Evolutionary conservation across 92 coral and sea anemone genomes (phyloP).

Genomic region (Epizoanthus rinbou): DNA sequence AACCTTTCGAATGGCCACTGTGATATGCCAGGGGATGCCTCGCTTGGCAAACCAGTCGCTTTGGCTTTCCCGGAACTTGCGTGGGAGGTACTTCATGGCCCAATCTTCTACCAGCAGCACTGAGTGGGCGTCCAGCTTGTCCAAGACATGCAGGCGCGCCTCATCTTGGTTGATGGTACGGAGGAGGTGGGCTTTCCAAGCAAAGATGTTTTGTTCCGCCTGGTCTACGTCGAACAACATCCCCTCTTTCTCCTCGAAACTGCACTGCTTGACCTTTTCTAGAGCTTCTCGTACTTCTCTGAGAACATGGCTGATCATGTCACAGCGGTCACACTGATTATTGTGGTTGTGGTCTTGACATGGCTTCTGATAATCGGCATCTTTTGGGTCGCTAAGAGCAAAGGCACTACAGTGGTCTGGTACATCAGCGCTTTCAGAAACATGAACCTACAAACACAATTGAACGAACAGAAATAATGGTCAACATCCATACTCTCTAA

Average conservation of each 20-base stretch:
- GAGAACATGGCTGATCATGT: not conserved
- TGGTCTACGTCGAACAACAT: not conserved
- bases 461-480: too few relatives aligned
- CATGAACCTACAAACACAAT: slow-evolving; percentile 6
- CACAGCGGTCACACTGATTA: slow-evolving; percentile 22
- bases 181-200: slow-evolving; percentile 38
- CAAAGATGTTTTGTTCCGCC: slow-evolving; percentile 13
- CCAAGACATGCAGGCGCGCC: not conserved
- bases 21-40: slow-evolving; percentile 41
- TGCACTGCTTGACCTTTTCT: not conserved
- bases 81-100: too few relatives aligned
- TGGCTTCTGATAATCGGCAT: not conserved
- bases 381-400: slow-evolving; percentile 11
- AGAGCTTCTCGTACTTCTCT: not conserved
- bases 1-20: slow-evolving; percentile 22
- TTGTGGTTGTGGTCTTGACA: slow-evolving; percentile 9
- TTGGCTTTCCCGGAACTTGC: slow-evolving; percentile 17
- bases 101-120: not conserved
- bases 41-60: slow-evolving; percentile 9
- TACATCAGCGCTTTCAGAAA: slow-evolving; percentile 3
- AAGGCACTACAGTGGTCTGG: slow-evolving; percentile 24
- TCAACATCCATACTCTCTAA: too few relatives aligned
- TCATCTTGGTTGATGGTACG: slow-evolving; percentile 28
- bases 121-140: not conserved
- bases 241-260: not conserved